Evolutionary conservation across 1,140 invertebrate genomes (phyloP).

Genomic region (Papilio dardanus): DNA sequence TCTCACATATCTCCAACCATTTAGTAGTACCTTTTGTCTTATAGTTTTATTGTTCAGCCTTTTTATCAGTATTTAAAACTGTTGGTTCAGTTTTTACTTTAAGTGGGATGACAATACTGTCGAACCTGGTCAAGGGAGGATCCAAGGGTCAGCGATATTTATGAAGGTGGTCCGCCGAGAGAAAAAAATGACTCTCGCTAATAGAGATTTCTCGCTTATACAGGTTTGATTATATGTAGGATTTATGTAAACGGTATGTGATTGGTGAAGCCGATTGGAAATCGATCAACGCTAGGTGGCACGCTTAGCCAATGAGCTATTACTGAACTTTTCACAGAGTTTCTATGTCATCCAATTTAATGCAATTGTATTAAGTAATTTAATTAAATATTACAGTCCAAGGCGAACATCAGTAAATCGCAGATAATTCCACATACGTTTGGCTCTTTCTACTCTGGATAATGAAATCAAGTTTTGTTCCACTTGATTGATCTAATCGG

Average conservation of each 20-base stretch:
- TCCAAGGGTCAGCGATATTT: too few relatives aligned
- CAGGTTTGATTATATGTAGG: too few relatives aligned
- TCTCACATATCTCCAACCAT: too few relatives aligned
- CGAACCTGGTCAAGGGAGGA: too few relatives aligned
- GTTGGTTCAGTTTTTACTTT: too few relatives aligned
- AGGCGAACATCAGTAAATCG: background rate
- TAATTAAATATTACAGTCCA: conserved; percentile 7
- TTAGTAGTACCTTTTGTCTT: too few relatives aligned
- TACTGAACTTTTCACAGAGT: conserved; percentile 12
- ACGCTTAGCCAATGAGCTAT: conserved; percentile 2
- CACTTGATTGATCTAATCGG: background rate
- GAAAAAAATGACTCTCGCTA: too few relatives aligned
- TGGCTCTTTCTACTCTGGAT: background rate
- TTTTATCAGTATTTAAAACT: too few relatives aligned
- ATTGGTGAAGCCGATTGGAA: background rate
- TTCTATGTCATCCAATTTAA: conserved; percentile 13
- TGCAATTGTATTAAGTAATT: conserved; percentile 24
- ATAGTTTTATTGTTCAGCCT: too few relatives aligned
- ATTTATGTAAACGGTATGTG: background rate
- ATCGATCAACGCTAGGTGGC: background rate
- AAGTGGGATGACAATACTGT: too few relatives aligned
- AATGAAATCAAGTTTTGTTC: conserved; percentile 4
- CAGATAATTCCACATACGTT: conserved; percentile 2
- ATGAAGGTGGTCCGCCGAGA: too few relatives aligned
- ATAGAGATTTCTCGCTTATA: too few relatives aligned